Conservation (phyloP, 2,113 vertebrate species). For the Phaethon lepturus region DNA sequence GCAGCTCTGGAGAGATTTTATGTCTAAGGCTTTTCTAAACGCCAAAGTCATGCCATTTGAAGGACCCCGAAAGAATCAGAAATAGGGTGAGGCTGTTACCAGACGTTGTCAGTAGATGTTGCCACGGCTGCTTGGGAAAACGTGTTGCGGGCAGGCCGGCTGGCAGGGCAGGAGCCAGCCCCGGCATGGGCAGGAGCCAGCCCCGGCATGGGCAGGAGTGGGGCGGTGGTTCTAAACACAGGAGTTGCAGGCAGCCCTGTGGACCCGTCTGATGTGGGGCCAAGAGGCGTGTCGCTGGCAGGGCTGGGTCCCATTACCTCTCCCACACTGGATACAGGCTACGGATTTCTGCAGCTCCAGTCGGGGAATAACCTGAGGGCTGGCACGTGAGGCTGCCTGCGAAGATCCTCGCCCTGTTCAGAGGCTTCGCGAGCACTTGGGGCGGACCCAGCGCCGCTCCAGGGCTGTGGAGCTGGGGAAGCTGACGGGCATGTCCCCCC, state of each 20-base stretch:
- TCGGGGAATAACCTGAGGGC: background rate
- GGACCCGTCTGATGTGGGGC: constrained; percentile 7
- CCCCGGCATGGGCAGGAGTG: background rate
- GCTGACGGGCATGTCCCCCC: fast-evolving
- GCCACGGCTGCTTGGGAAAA: background rate
- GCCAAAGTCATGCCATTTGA: background rate
- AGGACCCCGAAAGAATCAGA: background rate
- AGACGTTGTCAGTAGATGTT: background rate
- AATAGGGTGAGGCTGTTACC: background rate
- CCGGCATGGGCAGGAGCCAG: background rate
- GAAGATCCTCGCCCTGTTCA: background rate
- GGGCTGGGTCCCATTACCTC: background rate
- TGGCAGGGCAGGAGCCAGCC: background rate
- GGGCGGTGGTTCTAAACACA: background rate
- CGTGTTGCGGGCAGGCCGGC: fast-evolving
- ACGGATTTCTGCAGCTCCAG: background rate
- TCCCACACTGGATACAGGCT: background rate
- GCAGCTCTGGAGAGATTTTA: background rate
- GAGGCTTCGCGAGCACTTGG: background rate
- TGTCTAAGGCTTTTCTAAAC: background rate
- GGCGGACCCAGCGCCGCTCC: background rate
- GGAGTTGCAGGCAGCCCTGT: background rate
- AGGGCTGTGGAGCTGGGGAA: background rate
- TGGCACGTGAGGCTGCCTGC: background rate
- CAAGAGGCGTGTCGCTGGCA: background rate